phyloP scores from a whole-genome alignment of 2,888 invertebrate species.

The Yponomeuta sedellus region DNA sequence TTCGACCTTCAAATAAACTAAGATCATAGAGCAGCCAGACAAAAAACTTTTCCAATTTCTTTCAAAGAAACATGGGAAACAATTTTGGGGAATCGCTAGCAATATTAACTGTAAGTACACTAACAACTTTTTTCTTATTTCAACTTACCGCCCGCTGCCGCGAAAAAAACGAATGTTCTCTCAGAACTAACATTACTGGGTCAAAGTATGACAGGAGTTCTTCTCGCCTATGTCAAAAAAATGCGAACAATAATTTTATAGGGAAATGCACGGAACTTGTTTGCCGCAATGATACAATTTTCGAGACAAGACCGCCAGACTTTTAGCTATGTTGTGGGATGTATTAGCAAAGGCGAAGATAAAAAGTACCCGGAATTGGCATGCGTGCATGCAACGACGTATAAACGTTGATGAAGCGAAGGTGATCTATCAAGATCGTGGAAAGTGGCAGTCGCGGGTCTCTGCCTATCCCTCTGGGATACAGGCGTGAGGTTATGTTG shows the following conservation, averaged over 20 bases:
- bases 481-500: too few relatives aligned
- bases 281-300: background rate
- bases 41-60: background rate
- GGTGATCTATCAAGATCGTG: too few relatives aligned
- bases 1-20: too few relatives aligned
- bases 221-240: background rate
- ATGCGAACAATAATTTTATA: background rate
- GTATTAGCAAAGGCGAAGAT: too few relatives aligned
- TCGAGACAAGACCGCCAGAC: background rate
- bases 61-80: background rate
- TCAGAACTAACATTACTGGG: background rate
- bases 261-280: background rate
- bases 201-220: background rate
- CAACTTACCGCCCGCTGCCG: background rate
- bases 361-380: too few relatives aligned
- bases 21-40: too few relatives aligned
- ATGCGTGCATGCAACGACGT: too few relatives aligned
- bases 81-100: background rate
- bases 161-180: background rate
- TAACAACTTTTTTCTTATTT: conserved; percentile 1
- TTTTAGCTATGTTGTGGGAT: background rate
- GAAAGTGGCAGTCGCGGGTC: too few relatives aligned
- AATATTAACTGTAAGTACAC: background rate
- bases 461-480: too few relatives aligned
- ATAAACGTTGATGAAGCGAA: too few relatives aligned